phyloP scores from a whole-genome alignment of 23 tunicate genomes.

The Phallusia fumigata region DNA sequence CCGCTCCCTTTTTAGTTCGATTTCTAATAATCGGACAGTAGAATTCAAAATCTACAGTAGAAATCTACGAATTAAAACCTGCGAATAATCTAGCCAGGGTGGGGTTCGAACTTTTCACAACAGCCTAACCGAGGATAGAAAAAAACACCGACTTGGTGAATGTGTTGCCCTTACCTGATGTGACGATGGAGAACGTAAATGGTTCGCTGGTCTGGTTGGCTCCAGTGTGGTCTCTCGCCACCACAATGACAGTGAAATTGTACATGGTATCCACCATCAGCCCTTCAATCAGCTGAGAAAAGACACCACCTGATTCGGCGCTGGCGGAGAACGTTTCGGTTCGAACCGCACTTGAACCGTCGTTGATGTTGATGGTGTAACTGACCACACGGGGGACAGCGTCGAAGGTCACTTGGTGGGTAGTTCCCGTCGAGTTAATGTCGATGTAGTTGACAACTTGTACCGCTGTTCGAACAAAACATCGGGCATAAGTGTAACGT shows the following conservation, averaged over 20 bases:
- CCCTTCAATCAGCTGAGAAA: background rate
- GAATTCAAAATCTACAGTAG: no score
- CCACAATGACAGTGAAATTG: background rate
- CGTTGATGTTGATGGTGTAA: background rate
- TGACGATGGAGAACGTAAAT: background rate
- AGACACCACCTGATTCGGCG: background rate
- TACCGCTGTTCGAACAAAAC: background rate
- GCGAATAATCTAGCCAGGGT: no score
- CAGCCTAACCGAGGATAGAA: no score
- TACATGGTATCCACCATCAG: background rate
- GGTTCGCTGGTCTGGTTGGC: background rate
- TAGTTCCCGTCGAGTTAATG: background rate
- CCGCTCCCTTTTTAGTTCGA: no score
- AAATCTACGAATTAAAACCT: no score
- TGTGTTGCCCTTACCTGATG: background rate
- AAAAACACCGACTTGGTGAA: no score
- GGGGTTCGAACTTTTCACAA: no score
- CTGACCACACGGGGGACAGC: background rate
- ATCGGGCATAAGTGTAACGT: no score
- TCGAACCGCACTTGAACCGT: no score
- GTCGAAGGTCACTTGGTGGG: background rate
- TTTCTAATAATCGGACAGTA: no score
- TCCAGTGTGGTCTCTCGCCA: background rate
- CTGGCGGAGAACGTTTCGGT: background rate
- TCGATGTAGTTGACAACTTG: background rate